phyloP scores from a whole-genome alignment of 2,888 invertebrate genomes.

The Petrolisthes cinctipes region DNA sequence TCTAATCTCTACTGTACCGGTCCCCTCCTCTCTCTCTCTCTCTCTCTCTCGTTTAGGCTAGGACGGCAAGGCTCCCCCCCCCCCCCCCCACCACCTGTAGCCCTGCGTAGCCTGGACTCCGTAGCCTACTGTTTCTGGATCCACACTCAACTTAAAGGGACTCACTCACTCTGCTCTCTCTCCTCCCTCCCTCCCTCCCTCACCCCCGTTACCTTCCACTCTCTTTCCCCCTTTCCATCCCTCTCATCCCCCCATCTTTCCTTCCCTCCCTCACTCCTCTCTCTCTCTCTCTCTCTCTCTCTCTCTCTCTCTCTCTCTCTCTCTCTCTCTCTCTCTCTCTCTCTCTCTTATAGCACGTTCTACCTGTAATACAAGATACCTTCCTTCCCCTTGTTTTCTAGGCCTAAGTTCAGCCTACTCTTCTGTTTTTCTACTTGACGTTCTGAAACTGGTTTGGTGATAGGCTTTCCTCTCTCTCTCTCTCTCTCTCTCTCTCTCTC shows the following conservation, averaged over 20 bases:
- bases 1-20: not conserved
- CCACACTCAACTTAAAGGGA: too few relatives aligned
- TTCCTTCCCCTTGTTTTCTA: conserved; percentile 9
- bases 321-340: not conserved
- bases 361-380: not conserved
- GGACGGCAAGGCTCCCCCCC: not conserved
- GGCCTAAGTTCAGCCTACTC: not conserved
- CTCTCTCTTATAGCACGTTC: not conserved
- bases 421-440: not conserved
- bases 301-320: not conserved
- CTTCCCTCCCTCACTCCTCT: too few relatives aligned
- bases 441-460: not conserved
- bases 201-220: not conserved
- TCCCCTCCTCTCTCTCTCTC: not conserved
- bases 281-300: not conserved
- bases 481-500: not conserved
- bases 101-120: not conserved
- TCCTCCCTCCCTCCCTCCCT: not conserved
- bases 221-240: not conserved
- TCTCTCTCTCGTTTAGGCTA: not conserved
- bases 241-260: not conserved
- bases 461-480: not conserved
- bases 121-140: too few relatives aligned
- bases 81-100: not conserved
- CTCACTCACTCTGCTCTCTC: not conserved